Evolutionary conservation across 2,113 vertebrate species (phyloP).

Genomic region (Podarcis raffonei): DNA sequence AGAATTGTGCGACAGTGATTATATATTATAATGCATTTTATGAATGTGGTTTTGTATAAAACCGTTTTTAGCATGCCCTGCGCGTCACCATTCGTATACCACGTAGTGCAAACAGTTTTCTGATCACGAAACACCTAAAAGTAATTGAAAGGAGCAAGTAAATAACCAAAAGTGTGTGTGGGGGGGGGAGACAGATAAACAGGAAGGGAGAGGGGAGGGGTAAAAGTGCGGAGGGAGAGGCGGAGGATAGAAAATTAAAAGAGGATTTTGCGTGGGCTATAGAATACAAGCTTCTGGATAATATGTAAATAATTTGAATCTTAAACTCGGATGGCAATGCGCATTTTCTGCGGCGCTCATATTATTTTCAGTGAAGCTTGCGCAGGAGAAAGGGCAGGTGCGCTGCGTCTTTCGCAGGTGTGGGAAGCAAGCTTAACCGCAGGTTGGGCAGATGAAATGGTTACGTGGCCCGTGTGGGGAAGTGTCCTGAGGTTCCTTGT

Average conservation of each 20-base stretch:
- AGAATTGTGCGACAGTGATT: background rate
- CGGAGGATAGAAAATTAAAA: too few species aligned
- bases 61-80: background rate
- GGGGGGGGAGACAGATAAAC: background rate
- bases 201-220: background rate
- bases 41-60: background rate
- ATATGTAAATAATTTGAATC: background rate
- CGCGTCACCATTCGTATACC: background rate
- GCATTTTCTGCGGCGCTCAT: background rate
- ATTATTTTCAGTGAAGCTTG: background rate
- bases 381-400: background rate
- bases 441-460: background rate
- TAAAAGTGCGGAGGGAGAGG: background rate
- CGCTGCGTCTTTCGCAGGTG: too few species aligned
- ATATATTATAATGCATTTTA: background rate
- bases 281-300: too few species aligned
- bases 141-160: background rate
- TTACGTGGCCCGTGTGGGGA: too few species aligned
- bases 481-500: background rate
- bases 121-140: too few species aligned
- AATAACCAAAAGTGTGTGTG: background rate
- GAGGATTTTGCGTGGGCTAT: background rate
- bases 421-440: too few species aligned
- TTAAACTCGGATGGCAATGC: too few species aligned
- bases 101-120: background rate